Base-by-base conservation (phyloP, 2,797 vertebrate species). In the Meda fulgida region DNA sequence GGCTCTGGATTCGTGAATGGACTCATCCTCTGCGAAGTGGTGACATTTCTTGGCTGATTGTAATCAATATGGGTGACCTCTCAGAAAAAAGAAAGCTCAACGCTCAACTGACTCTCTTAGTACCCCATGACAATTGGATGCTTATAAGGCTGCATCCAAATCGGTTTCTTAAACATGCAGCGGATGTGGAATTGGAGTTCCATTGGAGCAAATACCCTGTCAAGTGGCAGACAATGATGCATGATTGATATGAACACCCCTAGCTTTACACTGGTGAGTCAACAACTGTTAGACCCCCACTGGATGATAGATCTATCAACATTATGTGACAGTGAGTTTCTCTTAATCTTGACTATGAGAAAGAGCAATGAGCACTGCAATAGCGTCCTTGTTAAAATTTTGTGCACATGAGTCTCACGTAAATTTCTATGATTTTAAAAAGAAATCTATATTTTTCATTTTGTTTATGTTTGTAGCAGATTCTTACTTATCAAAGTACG, bases 21-120 rank as follows among this genome's bases (percentile, higher is more conserved):
- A 90, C 85, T 85, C 84, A 69, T 89, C 55, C 69, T 23, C 67
- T 69, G 83, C 73, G 78, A 88, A 85, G 85, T 78, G 86, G 83
- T 88, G 84, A 90, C 88, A 90, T 89, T 90, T 91, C 83, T 86
- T 88, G 83, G 58, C 84, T 87, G 86, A 88, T 85, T 87, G 87
- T 84, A 82, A 90, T 90, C 85, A 81, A 87, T 90, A 86, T 86
- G 63, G 81, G 78, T 82, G 66, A 78, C 77, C 51, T 85, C 71
- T 85, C 51, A 53, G 83, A 85, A 84, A 82, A 43, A 66, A 36
- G 18, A 69, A 81, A 55, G 71, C 31, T 7, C 69, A 86, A 65
- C 14, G 53, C 70, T 86, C 76, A 80, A 78, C 63, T 40, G 60
- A 84, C 58, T 76, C 67, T 78, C 43, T 85, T 65, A 81, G 81